A percentile compares a stretch with the other conserved stretches of the same genome.
Evolutionary conservation across 2,113 vertebrate species (phyloP).

Genomic region (Leucopternis melanops): DNA sequence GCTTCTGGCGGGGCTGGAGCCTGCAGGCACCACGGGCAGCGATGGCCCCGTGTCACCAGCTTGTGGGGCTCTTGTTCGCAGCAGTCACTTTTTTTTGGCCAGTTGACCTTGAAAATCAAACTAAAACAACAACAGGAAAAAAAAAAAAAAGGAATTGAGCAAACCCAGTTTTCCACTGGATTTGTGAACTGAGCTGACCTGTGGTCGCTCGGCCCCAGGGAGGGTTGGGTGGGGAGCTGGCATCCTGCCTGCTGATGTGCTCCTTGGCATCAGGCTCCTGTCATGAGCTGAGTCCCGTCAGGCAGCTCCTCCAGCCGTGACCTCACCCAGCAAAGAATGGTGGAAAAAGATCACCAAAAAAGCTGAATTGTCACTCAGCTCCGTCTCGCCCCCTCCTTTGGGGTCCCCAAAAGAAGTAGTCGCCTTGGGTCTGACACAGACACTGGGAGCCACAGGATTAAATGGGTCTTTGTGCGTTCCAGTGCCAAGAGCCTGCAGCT

Average conservation of each 20-base stretch:
- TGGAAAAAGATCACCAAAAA: not conserved
- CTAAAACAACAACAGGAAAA: not conserved
- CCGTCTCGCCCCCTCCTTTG: accelerated
- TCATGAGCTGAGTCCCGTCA: not conserved
- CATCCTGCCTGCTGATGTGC: not conserved
- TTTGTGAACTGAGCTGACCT: not conserved
- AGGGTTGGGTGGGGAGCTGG: not conserved
- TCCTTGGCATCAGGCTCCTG: not conserved
- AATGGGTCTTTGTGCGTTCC: not conserved
- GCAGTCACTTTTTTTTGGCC: not conserved
- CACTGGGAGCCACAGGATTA: not conserved
- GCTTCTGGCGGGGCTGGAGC: not conserved
- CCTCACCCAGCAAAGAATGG: not conserved
- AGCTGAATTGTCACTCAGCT: not conserved
- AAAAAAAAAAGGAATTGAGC: not conserved
- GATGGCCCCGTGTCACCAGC: not conserved
- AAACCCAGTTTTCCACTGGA: not conserved
- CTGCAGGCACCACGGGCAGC: not conserved
- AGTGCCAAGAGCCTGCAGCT: not conserved
- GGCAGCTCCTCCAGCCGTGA: not conserved
- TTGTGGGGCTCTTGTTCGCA: accelerated
- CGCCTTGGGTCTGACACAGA: not conserved
- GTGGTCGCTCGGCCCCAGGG: accelerated
- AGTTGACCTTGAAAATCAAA: not conserved
- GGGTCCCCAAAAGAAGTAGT: not conserved